phyloP scores from a whole-genome alignment of 2,888 invertebrate species.

The Troglohyphantes excavatus region DNA sequence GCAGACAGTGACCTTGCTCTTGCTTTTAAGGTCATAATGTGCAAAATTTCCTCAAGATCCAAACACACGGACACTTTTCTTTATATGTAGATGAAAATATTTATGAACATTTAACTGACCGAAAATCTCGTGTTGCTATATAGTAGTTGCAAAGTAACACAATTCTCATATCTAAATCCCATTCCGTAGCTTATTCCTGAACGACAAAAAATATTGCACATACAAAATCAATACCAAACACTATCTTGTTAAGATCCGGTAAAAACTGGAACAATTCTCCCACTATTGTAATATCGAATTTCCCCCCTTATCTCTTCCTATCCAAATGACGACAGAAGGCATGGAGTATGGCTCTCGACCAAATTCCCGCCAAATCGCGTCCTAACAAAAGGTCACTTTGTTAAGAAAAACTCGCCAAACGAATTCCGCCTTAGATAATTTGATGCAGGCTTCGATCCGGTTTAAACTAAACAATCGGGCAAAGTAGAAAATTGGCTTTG shows the following conservation, averaged over 20 bases:
- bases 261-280: slow-evolving; percentile 13
- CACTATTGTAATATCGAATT: slow-evolving; percentile 7
- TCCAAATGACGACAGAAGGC: background rate
- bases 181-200: too few species aligned
- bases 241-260: slow-evolving; percentile 19
- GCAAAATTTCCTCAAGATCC: too few species aligned
- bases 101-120: too few species aligned
- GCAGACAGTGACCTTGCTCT: too few species aligned
- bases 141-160: too few species aligned
- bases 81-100: too few species aligned
- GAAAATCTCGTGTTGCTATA: too few species aligned
- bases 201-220: too few species aligned
- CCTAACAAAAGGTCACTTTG: slow-evolving; percentile 50
- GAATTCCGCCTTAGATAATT: slow-evolving; percentile 37
- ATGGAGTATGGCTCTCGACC: slow-evolving; percentile 1
- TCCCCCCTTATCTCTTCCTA: background rate
- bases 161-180: too few species aligned
- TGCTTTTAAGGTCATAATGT: too few species aligned
- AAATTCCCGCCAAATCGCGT: slow-evolving; percentile 11
- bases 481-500: slow-evolving; percentile 44
- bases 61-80: too few species aligned
- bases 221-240: slow-evolving; percentile 9
- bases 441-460: slow-evolving; percentile 50
- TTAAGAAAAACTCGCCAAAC: slow-evolving; percentile 24
- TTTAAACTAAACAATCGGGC: slow-evolving; percentile 40